Evolutionary conservation across 2,113 vertebrate genomes (phyloP).

Genomic region (Gymnocephalus cernua): DNA sequence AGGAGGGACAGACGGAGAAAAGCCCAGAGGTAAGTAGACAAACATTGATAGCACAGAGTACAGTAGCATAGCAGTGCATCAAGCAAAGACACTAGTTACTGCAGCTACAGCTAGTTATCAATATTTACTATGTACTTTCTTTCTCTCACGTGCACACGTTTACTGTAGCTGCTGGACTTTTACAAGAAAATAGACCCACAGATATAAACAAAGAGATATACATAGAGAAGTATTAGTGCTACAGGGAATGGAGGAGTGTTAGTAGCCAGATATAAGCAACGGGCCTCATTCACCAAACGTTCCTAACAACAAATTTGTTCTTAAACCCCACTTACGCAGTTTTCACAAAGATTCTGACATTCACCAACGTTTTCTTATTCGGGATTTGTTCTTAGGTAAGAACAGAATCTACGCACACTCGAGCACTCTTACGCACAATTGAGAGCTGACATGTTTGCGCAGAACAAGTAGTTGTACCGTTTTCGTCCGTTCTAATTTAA

Average conservation of each 20-base stretch:
- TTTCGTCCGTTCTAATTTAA: too few relatives aligned
- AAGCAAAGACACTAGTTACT: conserved; percentile 53
- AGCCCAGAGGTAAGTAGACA: conserved; percentile 77
- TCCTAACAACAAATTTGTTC: too few relatives aligned
- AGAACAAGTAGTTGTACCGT: too few relatives aligned
- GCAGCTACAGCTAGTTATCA: conserved; percentile 43
- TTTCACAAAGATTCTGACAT: too few relatives aligned
- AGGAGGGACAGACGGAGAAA: conserved; percentile 60
- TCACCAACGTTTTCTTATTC: too few relatives aligned
- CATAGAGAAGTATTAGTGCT: conserved; percentile 47
- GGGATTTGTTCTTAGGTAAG: too few relatives aligned
- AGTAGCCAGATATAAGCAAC: conserved; percentile 25
- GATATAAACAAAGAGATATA: conserved; percentile 41
- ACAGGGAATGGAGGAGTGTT: conserved; percentile 39
- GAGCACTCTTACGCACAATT: too few relatives aligned
- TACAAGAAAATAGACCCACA: conserved; percentile 30
- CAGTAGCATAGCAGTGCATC: conserved; percentile 55
- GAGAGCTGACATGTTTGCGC: too few relatives aligned
- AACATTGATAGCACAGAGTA: conserved; percentile 63
- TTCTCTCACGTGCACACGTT: conserved; percentile 34
- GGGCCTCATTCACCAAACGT: too few relatives aligned
- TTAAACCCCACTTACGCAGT: too few relatives aligned
- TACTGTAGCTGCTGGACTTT: conserved; percentile 20
- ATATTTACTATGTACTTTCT: not conserved
- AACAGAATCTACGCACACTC: too few relatives aligned